Conservation (phyloP, 2,888 invertebrate species). For the Eudasyphora cyanicolor region DNA sequence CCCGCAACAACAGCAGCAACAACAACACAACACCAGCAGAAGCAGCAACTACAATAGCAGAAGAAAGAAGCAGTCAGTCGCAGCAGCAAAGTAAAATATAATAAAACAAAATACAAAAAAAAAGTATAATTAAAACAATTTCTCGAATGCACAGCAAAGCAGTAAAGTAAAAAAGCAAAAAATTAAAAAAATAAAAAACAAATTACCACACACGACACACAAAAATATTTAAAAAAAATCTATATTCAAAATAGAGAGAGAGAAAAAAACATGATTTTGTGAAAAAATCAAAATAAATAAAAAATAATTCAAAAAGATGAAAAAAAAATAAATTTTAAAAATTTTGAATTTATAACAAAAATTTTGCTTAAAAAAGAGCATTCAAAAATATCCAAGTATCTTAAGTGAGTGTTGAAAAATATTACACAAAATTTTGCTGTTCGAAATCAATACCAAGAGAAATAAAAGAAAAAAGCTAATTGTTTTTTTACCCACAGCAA, state of each 20-base stretch:
- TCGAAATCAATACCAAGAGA: constrained; percentile 23
- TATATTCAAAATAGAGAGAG: not conserved
- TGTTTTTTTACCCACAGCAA: constrained; percentile 25
- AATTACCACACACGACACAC: constrained; percentile 35
- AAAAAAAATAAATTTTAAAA: constrained; percentile 30
- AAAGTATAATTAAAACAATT: constrained; percentile 61
- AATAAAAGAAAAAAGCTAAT: constrained; percentile 4
- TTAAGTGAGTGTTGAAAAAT: constrained; percentile 30
- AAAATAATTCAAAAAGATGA: constrained; percentile 16
- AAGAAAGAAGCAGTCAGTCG: constrained; percentile 45
- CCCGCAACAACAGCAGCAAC: constrained; percentile 27
- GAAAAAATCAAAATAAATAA: constrained; percentile 26
- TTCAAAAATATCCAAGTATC: not conserved
- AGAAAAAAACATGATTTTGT: constrained; percentile 28
- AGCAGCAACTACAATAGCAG: constrained; percentile 57
- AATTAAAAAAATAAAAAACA: too few species aligned
- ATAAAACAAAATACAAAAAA: constrained; percentile 54
- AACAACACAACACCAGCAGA: constrained; percentile 35
- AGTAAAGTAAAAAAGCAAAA: constrained; percentile 38
- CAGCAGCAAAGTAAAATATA: constrained; percentile 28
- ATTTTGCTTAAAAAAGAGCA: not conserved
- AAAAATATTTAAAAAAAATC: constrained; percentile 4
- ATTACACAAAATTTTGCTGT: constrained; percentile 7
- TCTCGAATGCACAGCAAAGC: constrained; percentile 19
- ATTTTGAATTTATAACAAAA: constrained; percentile 6